Evolutionary conservation across 2,888 invertebrate genomes (phyloP).

Genomic region (Callimorpha dominula): DNA sequence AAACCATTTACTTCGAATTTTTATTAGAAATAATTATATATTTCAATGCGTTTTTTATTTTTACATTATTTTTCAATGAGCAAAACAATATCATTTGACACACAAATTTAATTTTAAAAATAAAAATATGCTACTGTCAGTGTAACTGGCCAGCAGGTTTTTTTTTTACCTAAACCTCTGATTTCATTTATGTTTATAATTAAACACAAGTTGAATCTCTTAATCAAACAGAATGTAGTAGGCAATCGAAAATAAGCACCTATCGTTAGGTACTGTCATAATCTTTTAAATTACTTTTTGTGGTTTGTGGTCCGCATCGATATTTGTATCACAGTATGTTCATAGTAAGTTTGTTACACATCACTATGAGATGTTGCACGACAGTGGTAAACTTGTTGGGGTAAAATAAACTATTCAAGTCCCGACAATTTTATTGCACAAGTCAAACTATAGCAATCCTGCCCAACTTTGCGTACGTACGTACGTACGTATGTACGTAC

Average conservation of each 20-base stretch:
- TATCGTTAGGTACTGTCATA: no score
- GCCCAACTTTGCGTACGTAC: no score
- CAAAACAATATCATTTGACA: slow-evolving; percentile 5
- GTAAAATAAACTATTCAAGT: background rate
- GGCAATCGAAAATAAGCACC: background rate
- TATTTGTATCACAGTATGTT: no score
- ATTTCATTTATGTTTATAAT: background rate
- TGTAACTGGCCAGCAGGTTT: slow-evolving; percentile 1
- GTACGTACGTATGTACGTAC: no score
- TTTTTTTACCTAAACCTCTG: background rate
- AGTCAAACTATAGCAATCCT: background rate
- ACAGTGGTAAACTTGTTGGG: background rate
- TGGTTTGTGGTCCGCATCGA: no score
- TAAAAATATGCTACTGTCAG: background rate
- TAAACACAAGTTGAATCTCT: background rate
- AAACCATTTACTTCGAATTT: slow-evolving; percentile 2
- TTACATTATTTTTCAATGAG: background rate
- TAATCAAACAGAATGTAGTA: background rate
- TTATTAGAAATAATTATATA: background rate
- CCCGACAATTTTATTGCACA: background rate
- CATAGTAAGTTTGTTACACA: background rate
- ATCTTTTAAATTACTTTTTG: no score
- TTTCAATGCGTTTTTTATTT: background rate
- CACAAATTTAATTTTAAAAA: background rate
- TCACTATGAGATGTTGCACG: background rate